These are phyloP conservation scores for Sitobion miscanthi DNA, from an alignment of 1,140 invertebrate genomes.

Conservation along the genomic window DNA sequence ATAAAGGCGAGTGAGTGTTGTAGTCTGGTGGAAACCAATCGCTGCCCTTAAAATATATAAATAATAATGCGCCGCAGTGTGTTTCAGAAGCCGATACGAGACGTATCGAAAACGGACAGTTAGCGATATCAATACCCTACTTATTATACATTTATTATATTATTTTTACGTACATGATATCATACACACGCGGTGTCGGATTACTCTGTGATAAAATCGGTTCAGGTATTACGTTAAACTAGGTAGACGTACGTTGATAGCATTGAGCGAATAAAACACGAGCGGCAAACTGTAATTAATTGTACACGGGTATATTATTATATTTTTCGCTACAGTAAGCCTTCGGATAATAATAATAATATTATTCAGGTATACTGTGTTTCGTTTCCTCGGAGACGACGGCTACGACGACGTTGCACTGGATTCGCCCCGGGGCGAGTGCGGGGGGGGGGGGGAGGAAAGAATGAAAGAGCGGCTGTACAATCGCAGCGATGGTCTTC, in stretches of 20 bases:
- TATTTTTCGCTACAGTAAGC: not conserved
- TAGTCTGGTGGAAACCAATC: not conserved
- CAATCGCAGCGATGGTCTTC: too few species aligned
- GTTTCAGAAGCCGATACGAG: not conserved
- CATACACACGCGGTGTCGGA: not conserved
- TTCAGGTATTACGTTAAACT: too few species aligned
- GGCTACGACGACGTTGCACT: not conserved
- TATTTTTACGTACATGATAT: not conserved
- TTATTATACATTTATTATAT: not conserved
- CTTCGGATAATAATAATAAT: not conserved
- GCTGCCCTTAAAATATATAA: not conserved
- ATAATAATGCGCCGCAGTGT: not conserved
- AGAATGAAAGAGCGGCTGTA: not conserved
- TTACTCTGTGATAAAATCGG: not conserved
- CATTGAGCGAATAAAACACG: not conserved
- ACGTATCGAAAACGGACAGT: not conserved
- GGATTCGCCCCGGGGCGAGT: not conserved
- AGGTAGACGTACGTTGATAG: not conserved
- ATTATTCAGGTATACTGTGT: not conserved
- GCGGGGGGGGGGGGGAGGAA: too few species aligned
- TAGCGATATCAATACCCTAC: not conserved
- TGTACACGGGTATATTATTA: not conserved
- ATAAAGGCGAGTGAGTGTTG: not conserved
- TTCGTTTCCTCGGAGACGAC: not conserved
- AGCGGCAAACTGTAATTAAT: not conserved